These are phyloP conservation scores for Myotis daubentonii DNA, from an alignment of 2,797 vertebrate species.

Conservation along the genomic window DNA sequence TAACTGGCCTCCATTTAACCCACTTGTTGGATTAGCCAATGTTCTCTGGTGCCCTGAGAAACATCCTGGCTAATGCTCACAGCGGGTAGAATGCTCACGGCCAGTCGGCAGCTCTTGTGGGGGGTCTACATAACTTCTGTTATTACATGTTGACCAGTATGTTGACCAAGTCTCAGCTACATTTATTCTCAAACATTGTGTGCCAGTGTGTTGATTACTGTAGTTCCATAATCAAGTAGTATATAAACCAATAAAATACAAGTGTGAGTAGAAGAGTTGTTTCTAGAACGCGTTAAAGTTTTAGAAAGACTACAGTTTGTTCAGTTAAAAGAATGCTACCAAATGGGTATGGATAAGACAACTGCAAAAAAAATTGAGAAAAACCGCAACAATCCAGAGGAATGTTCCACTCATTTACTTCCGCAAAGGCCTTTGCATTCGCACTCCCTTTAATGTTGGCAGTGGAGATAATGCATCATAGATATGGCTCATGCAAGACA, in stretches of 20 bases:
- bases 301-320: constrained; percentile 17
- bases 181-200: not conserved
- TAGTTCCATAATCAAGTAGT: not conserved
- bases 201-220: not conserved
- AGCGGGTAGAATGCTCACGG: not conserved
- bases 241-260: not conserved
- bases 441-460: not conserved
- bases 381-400: not conserved
- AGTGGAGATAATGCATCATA: not conserved
- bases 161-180: no score
- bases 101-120: accelerated
- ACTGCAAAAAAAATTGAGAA: not conserved
- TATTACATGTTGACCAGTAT: not conserved
- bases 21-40: not conserved
- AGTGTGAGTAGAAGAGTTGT: not conserved
- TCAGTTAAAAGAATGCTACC: not conserved
- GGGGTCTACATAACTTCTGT: not conserved
- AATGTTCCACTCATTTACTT: not conserved
- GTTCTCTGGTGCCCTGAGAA: not conserved
- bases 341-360: not conserved
- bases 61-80: not conserved
- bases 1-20: not conserved
- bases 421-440: not conserved
- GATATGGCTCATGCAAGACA: not conserved
- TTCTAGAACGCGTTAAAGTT: not conserved